These are phyloP conservation scores for Podabrus alpinus DNA, from an alignment of 2,888 invertebrate genomes.

Conservation along the genomic window DNA sequence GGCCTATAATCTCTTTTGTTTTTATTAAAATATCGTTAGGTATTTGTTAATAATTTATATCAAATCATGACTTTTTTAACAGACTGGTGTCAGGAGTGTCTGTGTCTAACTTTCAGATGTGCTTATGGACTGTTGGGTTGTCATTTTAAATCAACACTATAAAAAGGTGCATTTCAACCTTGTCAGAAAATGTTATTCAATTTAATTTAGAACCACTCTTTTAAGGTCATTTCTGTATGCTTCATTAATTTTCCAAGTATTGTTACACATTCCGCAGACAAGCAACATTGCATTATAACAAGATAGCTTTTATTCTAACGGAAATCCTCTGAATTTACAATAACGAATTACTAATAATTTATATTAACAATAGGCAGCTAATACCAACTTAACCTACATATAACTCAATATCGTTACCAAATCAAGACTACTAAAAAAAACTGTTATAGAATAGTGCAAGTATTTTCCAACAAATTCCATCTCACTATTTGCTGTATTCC, in stretches of 20 bases:
- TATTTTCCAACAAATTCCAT: no score
- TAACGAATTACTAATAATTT: not conserved
- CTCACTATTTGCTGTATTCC: no score
- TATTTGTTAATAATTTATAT: no score
- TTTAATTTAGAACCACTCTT: not conserved
- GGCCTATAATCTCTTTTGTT: no score
- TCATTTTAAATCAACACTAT: not conserved
- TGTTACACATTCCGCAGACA: not conserved
- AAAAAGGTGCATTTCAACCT: not conserved
- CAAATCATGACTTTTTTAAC: no score
- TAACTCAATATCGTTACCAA: not conserved
- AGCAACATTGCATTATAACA: not conserved
- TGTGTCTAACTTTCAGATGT: not conserved
- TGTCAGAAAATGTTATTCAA: not conserved
- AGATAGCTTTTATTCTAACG: not conserved
- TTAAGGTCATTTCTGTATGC: not conserved
- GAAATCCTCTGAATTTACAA: not conserved
- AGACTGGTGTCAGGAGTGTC: no score
- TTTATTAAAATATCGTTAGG: no score
- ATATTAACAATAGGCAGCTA: not conserved
- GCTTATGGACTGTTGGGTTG: not conserved
- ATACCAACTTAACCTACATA: not conserved
- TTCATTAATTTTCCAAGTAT: not conserved
- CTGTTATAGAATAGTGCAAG: not conserved
- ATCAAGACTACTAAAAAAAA: not conserved